A percentile compares a stretch with the other conserved stretches of the same genome.
These are phyloP conservation scores for Cephonodes hylas DNA, from an alignment of 2,888 invertebrate species.

Conservation along the genomic window DNA sequence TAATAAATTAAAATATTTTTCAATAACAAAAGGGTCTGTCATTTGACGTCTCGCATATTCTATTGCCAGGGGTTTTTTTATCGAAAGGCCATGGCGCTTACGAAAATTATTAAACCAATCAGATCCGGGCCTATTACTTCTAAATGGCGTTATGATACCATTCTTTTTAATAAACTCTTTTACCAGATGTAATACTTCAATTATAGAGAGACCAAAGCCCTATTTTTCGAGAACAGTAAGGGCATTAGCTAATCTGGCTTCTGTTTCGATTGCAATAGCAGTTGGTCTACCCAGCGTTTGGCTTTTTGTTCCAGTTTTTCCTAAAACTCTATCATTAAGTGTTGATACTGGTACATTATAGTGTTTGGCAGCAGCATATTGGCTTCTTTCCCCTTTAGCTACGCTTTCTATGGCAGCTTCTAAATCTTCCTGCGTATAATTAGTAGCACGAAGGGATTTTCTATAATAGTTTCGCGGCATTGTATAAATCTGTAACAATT, in stretches of 20 bases:
- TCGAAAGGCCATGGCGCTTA: neutral
- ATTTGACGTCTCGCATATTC: conserved; percentile 13
- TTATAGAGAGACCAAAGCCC: neutral
- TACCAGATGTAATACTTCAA: neutral
- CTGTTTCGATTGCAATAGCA: neutral
- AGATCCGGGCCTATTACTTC: neutral
- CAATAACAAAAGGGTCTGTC: conserved; percentile 18
- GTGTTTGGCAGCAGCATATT: neutral
- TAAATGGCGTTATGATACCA: neutral
- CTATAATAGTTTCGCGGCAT: neutral
- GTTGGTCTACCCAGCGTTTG: neutral
- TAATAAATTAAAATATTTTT: conserved; percentile 12
- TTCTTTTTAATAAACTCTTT: neutral
- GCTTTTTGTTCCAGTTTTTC: neutral
- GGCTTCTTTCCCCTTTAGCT: neutral
- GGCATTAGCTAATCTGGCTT: neutral
- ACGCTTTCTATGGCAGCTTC: neutral
- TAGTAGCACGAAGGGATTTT: neutral
- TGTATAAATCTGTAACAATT: neutral
- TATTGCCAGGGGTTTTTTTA: conserved; percentile 15
- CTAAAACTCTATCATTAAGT: neutral
- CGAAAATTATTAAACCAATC: neutral
- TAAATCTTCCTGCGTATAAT: neutral
- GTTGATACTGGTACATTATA: neutral
- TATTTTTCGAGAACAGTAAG: neutral